phyloP scores from a whole-genome alignment of 1,140 invertebrate species.

The Thalassaphorura encarpata region DNA sequence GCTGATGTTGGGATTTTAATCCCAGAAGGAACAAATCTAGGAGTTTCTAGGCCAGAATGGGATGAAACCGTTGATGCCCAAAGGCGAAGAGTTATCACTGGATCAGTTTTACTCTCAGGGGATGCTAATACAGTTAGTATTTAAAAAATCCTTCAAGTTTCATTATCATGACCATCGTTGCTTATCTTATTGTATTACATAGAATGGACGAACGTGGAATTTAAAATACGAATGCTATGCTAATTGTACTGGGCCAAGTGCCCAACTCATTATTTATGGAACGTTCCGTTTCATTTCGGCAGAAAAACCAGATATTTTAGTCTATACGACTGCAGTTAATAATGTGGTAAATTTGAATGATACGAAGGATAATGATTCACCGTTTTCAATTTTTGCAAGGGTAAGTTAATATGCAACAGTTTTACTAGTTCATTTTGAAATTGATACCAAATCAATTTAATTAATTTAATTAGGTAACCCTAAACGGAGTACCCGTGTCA shows the following conservation, averaged over 20 bases:
- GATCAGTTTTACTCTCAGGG: too few relatives aligned
- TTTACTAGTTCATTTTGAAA: too few relatives aligned
- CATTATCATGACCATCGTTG: too few relatives aligned
- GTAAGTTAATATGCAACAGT: too few relatives aligned
- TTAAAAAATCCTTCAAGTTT: too few relatives aligned
- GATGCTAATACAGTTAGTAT: too few relatives aligned
- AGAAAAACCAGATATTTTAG: background rate
- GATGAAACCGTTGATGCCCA: background rate
- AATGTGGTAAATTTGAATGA: constrained; percentile 3
- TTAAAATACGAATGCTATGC: background rate
- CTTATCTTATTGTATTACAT: background rate
- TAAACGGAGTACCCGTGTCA: background rate
- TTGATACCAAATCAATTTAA: too few relatives aligned
- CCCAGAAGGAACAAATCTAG: background rate
- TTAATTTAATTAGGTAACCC: too few relatives aligned
- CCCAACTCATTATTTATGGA: constrained; percentile 3
- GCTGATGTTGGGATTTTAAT: background rate
- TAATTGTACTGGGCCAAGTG: background rate
- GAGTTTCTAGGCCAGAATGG: background rate
- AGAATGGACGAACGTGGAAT: background rate
- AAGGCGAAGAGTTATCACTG: too few relatives aligned
- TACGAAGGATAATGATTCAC: background rate
- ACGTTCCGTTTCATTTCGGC: too few relatives aligned
- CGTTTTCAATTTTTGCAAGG: constrained; percentile 14
- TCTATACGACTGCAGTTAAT: constrained; percentile 14